Conservation (phyloP, 2,797 vertebrate species). For the Pseudomugil tenellus region DNA sequence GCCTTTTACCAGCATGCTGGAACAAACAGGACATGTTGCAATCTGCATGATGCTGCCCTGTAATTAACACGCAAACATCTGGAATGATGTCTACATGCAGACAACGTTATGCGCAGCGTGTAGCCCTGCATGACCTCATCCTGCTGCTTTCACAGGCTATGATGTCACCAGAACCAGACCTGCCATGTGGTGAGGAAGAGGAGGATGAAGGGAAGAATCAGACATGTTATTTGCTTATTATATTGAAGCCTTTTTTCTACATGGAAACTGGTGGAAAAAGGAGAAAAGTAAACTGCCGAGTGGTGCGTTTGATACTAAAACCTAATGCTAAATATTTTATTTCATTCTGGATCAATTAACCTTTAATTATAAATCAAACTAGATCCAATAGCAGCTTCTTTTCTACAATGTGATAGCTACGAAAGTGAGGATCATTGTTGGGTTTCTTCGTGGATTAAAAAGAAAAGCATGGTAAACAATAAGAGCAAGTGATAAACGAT, state of each 20-base stretch:
- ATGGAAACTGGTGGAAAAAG: not conserved
- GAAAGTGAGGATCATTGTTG: no score
- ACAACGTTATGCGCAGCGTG: constrained; percentile 35
- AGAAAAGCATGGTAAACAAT: not conserved
- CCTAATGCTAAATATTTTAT: not conserved
- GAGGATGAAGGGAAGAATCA: not conserved
- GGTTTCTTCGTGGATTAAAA: not conserved
- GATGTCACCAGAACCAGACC: constrained; percentile 62
- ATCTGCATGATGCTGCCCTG: constrained; percentile 39
- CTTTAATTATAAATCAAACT: not conserved
- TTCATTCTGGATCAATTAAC: not conserved
- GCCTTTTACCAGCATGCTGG: not conserved
- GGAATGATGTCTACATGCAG: constrained; percentile 56
- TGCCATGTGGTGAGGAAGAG: constrained; percentile 34
- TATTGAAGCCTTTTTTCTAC: not conserved
- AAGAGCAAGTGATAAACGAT: not conserved
- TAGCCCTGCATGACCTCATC: constrained; percentile 63
- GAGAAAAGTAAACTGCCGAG: not conserved
- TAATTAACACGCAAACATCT: constrained; percentile 66
- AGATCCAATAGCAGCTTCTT: no score
- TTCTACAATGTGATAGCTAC: no score
- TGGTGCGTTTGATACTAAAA: not conserved
- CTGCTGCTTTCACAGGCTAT: constrained; percentile 49
- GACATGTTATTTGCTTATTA: constrained; percentile 5
- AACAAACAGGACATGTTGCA: constrained; percentile 20